Percentiles rank a stretch among this genome's conserved stretches.
Conservation (phyloP, 1,140 invertebrate genomes). For the Atopsyche davidsoni region DNA sequence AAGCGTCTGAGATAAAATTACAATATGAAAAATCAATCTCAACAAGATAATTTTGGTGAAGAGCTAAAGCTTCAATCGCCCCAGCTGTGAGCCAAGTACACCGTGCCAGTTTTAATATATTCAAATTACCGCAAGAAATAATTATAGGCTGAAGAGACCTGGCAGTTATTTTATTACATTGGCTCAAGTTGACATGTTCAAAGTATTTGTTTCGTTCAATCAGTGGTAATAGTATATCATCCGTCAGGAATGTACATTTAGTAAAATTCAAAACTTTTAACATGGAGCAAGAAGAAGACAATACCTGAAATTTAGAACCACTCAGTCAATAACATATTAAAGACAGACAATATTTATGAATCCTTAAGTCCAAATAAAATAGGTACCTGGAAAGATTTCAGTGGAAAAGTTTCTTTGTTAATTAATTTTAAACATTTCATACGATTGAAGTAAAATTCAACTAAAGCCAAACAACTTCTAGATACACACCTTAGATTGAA, state of each 20-base stretch:
- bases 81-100: constrained; percentile 53
- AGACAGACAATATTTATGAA: background rate
- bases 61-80: constrained; percentile 49
- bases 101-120: constrained; percentile 45
- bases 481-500: constrained; percentile 53
- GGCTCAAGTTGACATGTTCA: constrained; percentile 47
- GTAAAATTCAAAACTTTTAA: constrained; percentile 48
- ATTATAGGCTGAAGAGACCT: constrained; percentile 52
- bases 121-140: constrained; percentile 47
- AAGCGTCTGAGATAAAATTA: constrained; percentile 46
- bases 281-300: constrained; percentile 42
- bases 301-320: constrained; percentile 39
- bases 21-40: constrained; percentile 53
- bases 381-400: constrained; percentile 38
- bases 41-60: constrained; percentile 49
- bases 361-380: constrained; percentile 8
- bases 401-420: constrained; percentile 39
- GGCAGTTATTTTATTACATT: constrained; percentile 49
- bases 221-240: constrained; percentile 47
- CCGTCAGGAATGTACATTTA: constrained; percentile 43
- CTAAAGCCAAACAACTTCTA: constrained; percentile 41
- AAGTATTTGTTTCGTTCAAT: constrained; percentile 45
- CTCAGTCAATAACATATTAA: background rate
- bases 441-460: constrained; percentile 43
- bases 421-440: constrained; percentile 41